Evolutionary conservation across 2,888 invertebrate genomes (phyloP).

Genomic region (Stenchaetothrips biformis): DNA sequence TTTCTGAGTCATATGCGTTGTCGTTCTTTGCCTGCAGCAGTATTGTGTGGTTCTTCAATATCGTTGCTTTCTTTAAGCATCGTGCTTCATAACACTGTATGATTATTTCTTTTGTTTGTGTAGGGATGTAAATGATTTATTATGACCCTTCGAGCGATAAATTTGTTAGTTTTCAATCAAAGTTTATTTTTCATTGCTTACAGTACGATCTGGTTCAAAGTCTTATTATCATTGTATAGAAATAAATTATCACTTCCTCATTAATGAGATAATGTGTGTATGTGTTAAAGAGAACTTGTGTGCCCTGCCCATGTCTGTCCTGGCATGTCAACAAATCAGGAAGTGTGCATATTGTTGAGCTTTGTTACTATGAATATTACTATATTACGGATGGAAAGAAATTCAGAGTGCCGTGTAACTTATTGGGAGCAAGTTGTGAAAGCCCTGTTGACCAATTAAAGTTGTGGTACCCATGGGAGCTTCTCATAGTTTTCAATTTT

Average conservation of each 20-base stretch:
- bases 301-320: slow-evolving; percentile 9
- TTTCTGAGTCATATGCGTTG: slow-evolving; percentile 15
- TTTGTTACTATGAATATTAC: not conserved
- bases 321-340: not conserved
- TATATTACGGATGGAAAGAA: slow-evolving; percentile 3
- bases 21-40: slow-evolving; percentile 22
- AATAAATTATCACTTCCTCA: not conserved
- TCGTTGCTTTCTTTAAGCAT: slow-evolving; percentile 2
- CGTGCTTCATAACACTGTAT: slow-evolving; percentile 8
- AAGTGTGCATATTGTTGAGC: slow-evolving; percentile 6
- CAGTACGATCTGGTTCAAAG: slow-evolving; percentile 6
- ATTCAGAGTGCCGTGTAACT: slow-evolving; percentile 21
- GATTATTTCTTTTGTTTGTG: not conserved
- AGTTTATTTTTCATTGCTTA: slow-evolving; percentile 15
- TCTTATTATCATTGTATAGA: not conserved
- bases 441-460: slow-evolving; percentile 24
- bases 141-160: not conserved
- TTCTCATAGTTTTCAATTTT: slow-evolving; percentile 1
- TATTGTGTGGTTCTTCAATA: slow-evolving; percentile 16
- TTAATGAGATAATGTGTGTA: not conserved
- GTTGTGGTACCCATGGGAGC: not conserved
- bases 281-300: not conserved
- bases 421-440: slow-evolving; percentile 19
- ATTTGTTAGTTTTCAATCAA: slow-evolving; percentile 16
- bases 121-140: not conserved